Conservation (phyloP, 2,113 vertebrate genomes). For the Carettochelys insculpta region DNA sequence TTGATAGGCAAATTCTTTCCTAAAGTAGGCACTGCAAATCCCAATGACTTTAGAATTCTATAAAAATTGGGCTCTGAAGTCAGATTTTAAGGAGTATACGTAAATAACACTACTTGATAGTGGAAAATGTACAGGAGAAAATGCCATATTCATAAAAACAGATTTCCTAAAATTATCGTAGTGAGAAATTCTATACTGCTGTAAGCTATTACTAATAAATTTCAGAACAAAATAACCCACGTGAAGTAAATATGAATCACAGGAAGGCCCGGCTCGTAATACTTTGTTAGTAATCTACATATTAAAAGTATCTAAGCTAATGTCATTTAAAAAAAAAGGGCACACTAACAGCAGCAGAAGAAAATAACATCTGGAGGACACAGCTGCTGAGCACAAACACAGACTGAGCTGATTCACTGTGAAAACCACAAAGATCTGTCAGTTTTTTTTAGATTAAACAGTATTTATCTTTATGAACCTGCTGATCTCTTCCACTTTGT, state of each 20-base stretch:
- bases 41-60: neutral
- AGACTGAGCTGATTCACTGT: constrained; percentile 67
- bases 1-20: neutral
- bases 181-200: constrained; percentile 4
- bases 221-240: constrained; percentile 26
- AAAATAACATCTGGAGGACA: constrained; percentile 71
- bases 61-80: neutral
- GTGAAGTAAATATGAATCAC: constrained; percentile 59
- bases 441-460: constrained; percentile 69
- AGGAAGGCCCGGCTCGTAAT: constrained; percentile 56
- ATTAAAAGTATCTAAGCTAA: constrained; percentile 54
- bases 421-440: constrained; percentile 71
- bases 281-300: constrained; percentile 58
- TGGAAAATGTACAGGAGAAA: neutral
- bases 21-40: neutral
- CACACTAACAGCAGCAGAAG: constrained; percentile 51
- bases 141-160: constrained; percentile 18
- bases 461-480: constrained; percentile 88
- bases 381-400: constrained; percentile 64
- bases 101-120: neutral
- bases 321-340: neutral
- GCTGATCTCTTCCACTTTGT: constrained; percentile 93
- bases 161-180: constrained; percentile 17
- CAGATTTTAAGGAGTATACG: neutral
- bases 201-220: constrained; percentile 37